Conservation (phyloP, 2,113 vertebrate species). For the Tupaia tana region DNA sequence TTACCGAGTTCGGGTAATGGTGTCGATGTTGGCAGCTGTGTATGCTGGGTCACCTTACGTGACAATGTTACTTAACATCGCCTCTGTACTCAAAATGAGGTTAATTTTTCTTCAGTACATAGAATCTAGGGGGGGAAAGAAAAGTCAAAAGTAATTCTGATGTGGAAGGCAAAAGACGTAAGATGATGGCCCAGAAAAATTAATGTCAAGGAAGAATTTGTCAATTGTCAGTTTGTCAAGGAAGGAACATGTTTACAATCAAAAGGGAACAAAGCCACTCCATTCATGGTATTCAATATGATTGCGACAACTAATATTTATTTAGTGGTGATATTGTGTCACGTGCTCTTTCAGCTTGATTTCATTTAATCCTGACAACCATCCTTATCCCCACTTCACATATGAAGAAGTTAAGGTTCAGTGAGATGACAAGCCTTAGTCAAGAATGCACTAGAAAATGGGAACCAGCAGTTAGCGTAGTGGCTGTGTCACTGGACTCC, state of each 20-base stretch:
- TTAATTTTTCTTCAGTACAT: neutral
- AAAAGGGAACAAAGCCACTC: neutral
- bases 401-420: neutral
- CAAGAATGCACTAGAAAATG: neutral
- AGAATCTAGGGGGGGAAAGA: neutral
- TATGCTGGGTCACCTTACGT: neutral
- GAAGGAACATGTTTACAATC: neutral
- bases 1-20: fast-evolving
- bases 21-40: fast-evolving
- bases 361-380: neutral
- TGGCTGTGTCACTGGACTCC: too few species aligned
- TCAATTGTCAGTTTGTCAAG: neutral
- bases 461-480: too few species aligned
- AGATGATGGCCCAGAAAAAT: neutral
- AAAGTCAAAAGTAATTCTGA: neutral
- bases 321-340: neutral
- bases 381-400: neutral
- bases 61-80: neutral
- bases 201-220: neutral
- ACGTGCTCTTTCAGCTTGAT: neutral
- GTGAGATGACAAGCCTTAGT: neutral
- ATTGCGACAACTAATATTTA: neutral
- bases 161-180: neutral
- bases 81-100: neutral
- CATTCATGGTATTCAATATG: fast-evolving